Evolutionary conservation across 2,797 vertebrate genomes (phyloP).

Genomic region (Hydrolagus colliei): DNA sequence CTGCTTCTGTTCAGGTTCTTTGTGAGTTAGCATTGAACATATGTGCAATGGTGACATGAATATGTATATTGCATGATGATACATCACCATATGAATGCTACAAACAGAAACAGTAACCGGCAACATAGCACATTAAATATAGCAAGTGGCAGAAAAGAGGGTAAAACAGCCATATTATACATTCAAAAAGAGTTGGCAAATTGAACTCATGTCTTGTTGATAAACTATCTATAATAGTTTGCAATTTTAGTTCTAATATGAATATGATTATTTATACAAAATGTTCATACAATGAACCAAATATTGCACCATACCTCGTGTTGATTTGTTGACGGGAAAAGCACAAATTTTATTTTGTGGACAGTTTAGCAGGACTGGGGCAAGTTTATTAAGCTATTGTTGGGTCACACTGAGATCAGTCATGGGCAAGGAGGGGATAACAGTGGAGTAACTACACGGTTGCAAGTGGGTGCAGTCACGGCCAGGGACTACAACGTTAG

Average conservation of each 20-base stretch:
- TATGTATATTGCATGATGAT: too few species aligned
- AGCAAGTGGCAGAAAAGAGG: too few species aligned
- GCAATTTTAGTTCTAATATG: background rate
- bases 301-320: background rate
- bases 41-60: too few species aligned
- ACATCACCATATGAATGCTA: too few species aligned
- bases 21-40: too few species aligned
- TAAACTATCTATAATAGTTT: background rate
- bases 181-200: slow-evolving; percentile 4
- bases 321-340: background rate
- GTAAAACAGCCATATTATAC: background rate
- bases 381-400: slow-evolving; percentile 22
- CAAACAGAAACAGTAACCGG: too few species aligned
- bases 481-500: too few species aligned
- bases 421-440: too few species aligned
- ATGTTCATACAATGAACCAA: background rate
- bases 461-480: too few species aligned
- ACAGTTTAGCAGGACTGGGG: background rate
- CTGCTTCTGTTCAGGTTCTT: too few species aligned
- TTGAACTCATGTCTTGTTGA: background rate
- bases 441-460: too few species aligned
- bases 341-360: background rate
- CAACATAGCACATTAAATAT: too few species aligned
- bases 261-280: background rate
- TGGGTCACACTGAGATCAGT: background rate